Evolutionary conservation across 2,797 vertebrate genomes (phyloP), one percentile per base, ranked within the genome.

Genomic region (Stomatorhinus walkeri): DNA sequence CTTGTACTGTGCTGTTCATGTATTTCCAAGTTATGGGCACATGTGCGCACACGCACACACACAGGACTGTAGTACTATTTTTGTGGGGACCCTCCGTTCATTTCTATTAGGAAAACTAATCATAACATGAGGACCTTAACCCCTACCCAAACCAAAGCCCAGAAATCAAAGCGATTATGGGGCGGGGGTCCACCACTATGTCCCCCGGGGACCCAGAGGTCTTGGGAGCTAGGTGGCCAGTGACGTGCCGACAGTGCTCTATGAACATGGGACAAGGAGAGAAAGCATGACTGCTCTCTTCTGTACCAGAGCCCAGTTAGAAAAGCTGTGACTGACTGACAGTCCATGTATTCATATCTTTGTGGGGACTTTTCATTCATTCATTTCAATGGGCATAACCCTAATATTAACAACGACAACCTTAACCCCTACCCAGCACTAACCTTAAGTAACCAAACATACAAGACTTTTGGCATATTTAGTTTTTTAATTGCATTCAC

Each of bases 101-200:
- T 59, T 8, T 59, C 54, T 22, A 59, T 59, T 19, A n/a, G 54
- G 19, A 59, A 59, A 59, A 59, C 19, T 56, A 56, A 56, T 56
- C 52, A 54, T 16, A n/a, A n/a, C 19, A 56, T 56, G 54, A 56
- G 54, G 54, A 56, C 54, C 19, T 56, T n/a, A 56, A 54, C 16
- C 52, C 4, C 16, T 5, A 54, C 16, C 52, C 52, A 54, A 4
- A 16, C 59, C 51, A 87, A 88, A 88, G 46, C 54, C 72, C 2
- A 68, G 89, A 91, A 89, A 92, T 93, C 91, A 93, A 91, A 91
- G 54, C 36, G n/a, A 93, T 93, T 93, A 90, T 85, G 56, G 84
- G 72, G 12, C 36, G 5, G 24, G 61, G 56, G 68, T 46, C 87
- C 10, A 28, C 51, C 14, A 36, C 85, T 2, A 19, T 59, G 52